These are phyloP conservation scores for Listrodromus nycthemerus DNA, from an alignment of 2,888 invertebrate genomes.

Conservation along the genomic window DNA sequence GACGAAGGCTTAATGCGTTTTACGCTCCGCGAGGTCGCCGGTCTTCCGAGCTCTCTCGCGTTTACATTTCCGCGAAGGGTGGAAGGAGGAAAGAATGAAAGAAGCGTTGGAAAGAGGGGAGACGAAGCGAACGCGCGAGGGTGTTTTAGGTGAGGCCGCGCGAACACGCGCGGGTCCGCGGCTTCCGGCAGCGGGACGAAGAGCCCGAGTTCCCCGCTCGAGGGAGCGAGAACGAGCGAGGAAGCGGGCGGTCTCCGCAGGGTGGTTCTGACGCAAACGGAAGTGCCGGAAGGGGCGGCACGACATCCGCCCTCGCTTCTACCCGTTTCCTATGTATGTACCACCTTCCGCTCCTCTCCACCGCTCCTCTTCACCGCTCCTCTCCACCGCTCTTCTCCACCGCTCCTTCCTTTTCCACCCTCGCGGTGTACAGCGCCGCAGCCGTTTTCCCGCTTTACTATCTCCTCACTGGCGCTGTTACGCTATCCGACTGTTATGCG, in stretches of 20 bases:
- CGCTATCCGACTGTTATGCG: neutral
- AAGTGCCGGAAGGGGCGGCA: slow-evolving; percentile 64
- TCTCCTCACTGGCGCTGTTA: slow-evolving; percentile 8
- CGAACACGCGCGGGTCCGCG: slow-evolving; percentile 53
- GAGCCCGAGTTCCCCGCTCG: slow-evolving; percentile 22
- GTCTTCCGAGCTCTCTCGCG: slow-evolving; percentile 4
- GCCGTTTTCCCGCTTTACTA: neutral
- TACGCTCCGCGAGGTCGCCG: slow-evolving; percentile 29
- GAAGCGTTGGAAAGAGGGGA: slow-evolving; percentile 21
- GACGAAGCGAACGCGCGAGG: slow-evolving; percentile 14
- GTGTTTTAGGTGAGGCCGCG: slow-evolving; percentile 34
- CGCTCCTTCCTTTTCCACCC: neutral
- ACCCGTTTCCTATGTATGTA: slow-evolving; percentile 24
- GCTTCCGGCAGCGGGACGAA: slow-evolving; percentile 62
- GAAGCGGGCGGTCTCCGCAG: slow-evolving; percentile 49
- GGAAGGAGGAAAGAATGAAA: slow-evolving; percentile 24
- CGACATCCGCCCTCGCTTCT: slow-evolving; percentile 58
- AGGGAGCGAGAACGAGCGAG: slow-evolving; percentile 52
- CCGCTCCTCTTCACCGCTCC: neutral
- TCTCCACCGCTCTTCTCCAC: neutral
- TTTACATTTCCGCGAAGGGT: slow-evolving; percentile 10
- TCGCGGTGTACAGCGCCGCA: neutral
- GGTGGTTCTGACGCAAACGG: slow-evolving; percentile 67
- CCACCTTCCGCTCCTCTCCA: neutral
- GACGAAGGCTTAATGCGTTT: slow-evolving; percentile 25